phyloP scores from a whole-genome alignment of 37 sponge, comb jelly and placozoan genomes.

The Dysidea cf. avara region DNA sequence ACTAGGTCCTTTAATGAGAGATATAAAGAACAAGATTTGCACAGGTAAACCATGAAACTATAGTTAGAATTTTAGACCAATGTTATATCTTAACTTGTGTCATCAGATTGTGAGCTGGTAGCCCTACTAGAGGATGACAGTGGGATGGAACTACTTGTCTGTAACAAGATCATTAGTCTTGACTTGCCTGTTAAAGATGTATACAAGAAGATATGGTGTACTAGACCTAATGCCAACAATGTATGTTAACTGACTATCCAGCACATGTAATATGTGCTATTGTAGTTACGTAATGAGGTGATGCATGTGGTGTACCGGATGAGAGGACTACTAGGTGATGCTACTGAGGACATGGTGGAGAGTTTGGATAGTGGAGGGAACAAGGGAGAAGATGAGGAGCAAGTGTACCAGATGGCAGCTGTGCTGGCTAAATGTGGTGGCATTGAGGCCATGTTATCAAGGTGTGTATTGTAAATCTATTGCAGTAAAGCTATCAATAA shows the following conservation, averaged over 20 bases:
- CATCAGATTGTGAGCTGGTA: conserved; percentile 89
- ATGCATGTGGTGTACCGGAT: conserved; percentile 92
- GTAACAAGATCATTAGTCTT: conserved; percentile 91
- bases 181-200: conserved; percentile 94
- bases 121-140: conserved; percentile 95
- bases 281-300: conserved; percentile 46
- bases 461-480: conserved; percentile 6
- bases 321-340: conserved; percentile 93
- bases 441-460: conserved; percentile 73
- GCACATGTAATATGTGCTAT: too few species aligned
- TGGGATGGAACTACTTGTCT: conserved; percentile 89
- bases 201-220: conserved; percentile 94
- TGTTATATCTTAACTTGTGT: not conserved
- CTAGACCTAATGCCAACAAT: conserved; percentile 48
- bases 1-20: conserved; percentile 93
- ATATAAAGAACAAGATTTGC: conserved; percentile 94
- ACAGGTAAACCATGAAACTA: conserved; percentile 47
- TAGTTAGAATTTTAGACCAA: not conserved
- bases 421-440: conserved; percentile 76
- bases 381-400: conserved; percentile 72
- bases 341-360: conserved; percentile 94
- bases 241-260: not conserved
- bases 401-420: conserved; percentile 82
- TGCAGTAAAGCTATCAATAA: not conserved
- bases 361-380: conserved; percentile 55